Evolutionary conservation across 1,140 invertebrate species (phyloP).

Genomic region (Drosophila suzukii): DNA sequence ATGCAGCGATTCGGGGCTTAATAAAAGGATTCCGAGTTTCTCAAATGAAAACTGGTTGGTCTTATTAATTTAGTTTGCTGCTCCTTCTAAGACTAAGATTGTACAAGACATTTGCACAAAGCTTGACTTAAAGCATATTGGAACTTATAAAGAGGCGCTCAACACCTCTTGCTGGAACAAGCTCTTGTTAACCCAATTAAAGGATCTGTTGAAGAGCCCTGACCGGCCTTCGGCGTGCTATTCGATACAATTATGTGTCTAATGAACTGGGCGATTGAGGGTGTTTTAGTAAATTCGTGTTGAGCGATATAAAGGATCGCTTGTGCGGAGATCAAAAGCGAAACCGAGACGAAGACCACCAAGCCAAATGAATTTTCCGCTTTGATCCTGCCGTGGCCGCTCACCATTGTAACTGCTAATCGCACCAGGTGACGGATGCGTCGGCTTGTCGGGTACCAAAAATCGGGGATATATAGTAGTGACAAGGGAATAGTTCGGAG

Average conservation of each 20-base stretch:
- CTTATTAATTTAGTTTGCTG: no score
- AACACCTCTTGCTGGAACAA: constrained; percentile 2
- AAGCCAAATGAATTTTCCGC: constrained; percentile 83
- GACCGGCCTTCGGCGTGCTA: not conserved
- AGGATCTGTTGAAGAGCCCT: constrained; percentile 32
- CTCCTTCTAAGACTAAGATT: no score
- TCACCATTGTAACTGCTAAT: constrained; percentile 65
- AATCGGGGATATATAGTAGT: constrained; percentile 35
- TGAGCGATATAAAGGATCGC: constrained; percentile 43
- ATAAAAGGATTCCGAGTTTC: no score
- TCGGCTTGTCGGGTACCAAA: constrained; percentile 53
- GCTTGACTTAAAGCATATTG: no score
- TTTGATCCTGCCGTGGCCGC: constrained; percentile 82
- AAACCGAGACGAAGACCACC: constrained; percentile 78
- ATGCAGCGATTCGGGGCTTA: no score
- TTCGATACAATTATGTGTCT: constrained; percentile 43
- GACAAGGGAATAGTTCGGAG: constrained; percentile 78
- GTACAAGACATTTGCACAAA: not conserved
- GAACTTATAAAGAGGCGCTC: not conserved
- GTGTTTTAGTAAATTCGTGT: constrained; percentile 46
- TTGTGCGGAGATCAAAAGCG: constrained; percentile 71
- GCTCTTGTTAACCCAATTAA: constrained; percentile 39
- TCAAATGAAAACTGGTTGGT: no score
- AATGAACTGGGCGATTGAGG: constrained; percentile 49
- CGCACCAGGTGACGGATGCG: constrained; percentile 79